Evolutionary conservation across 2,888 invertebrate genomes (phyloP), one percentile per base, ranked within the genome.

Genomic region (Sphaerophoria taeniata): DNA sequence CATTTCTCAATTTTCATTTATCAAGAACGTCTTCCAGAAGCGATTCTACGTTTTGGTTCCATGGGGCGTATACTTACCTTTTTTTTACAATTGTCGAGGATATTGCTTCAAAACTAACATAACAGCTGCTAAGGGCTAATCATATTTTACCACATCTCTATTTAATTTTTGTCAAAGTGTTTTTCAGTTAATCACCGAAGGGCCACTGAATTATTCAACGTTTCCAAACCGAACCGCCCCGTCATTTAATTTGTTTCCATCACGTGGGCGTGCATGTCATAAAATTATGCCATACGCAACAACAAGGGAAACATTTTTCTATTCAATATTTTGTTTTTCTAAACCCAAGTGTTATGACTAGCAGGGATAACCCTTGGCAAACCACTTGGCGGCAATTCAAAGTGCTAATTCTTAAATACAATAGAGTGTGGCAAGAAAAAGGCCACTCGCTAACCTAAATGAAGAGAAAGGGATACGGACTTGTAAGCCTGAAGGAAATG

Each of bases 331-430:
- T 51, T 63, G 39, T 14, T 65, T 43, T n/a, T 24, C 53, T 34
- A 47, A 34, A 16, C 16, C 49, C 67, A 55, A 47, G 61, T 77
- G 61, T 72, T 80, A 76, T 80, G 61, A 69, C 76, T 69, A 56
- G 72, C 61, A 73, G 70, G 73, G 55, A 80, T 76, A 81, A 85
- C 85, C 81, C 81, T 73, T 81, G 63, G 76, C 85, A 81, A 77
- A 81, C 85, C 85, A 85, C 85, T 85, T 81, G 85, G 85, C 61
- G 85, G 85, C 81, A 77, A 85, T 85, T 85, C 76, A 85, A 85
- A 76, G 72, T 85, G 81, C 75, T 69, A 80, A 76, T 80, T 80
- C 81, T 73, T 85, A 81, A 77, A 56, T 65, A 85, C 73, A 85
- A 85, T 85, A 81, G 72, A 70, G 47, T n/a, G 12, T 12, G 6